Evolutionary conservation across 2,888 invertebrate species (phyloP).

Genomic region (Acheta domesticus): DNA sequence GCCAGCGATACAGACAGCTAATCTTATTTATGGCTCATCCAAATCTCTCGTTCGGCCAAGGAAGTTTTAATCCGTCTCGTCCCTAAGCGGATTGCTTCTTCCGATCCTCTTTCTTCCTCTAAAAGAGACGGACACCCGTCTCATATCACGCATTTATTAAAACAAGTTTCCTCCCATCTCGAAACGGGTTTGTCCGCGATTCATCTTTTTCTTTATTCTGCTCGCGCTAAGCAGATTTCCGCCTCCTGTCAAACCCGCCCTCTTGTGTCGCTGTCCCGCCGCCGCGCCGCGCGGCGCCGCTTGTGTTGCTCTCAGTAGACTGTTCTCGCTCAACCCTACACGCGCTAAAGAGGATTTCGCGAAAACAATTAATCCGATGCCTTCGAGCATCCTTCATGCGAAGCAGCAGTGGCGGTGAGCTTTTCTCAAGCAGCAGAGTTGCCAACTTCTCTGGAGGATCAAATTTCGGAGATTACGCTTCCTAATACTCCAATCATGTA

Average conservation of each 20-base stretch:
- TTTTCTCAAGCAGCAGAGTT: too few species aligned
- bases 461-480: too few species aligned
- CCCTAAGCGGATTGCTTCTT: background rate
- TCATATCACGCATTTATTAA: slow-evolving; percentile 4
- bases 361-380: too few species aligned
- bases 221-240: background rate
- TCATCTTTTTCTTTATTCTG: background rate
- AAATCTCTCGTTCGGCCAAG: background rate
- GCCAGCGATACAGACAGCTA: background rate
- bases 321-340: too few species aligned
- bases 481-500: too few species aligned
- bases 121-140: background rate
- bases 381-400: too few species aligned
- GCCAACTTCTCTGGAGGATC: too few species aligned
- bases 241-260: background rate
- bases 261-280: background rate
- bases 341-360: too few species aligned
- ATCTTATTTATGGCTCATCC: slow-evolving; percentile 5
- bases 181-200: background rate
- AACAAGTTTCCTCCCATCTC: slow-evolving; percentile 2
- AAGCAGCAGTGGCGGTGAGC: too few species aligned
- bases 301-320: too few species aligned
- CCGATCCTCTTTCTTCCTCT: background rate
- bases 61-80: background rate
- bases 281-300: too few species aligned